Base-by-base conservation (phyloP, 2,797 vertebrate species). In the Diplodus puntazzo region DNA sequence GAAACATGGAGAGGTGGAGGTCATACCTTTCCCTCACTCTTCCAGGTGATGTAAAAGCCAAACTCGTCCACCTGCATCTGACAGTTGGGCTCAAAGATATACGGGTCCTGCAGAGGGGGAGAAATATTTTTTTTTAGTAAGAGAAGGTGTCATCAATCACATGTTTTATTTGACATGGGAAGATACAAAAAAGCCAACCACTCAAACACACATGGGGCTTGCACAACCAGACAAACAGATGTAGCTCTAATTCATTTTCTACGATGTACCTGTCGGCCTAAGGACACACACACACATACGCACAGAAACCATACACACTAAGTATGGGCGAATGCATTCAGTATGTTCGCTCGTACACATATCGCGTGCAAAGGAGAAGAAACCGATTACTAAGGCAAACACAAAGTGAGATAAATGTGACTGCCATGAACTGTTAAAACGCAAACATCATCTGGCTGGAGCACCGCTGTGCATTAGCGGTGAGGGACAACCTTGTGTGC, bases 31-130 rank as follows among this genome's bases (percentile, higher is more conserved):
- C 97, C 98, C 88, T 99, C 98, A 72, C 96, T 98, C 92, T 97
- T 99, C 98, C 98, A 99, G 25, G 96, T 97, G 82, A 99, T 95
- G 92, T 99, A 99, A 89, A 99, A 99, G 27, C 98, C 98, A 81
- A 95, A 98, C 90, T 99, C 97, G 45, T 99, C 98, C 84, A 99
- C 97, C 91, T 95, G 97, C 93, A 99, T 97, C 90, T 97, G 96
- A 91, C 97, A 98, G 91, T 96, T 97, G 78, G 98, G 96, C 92
- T 99, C 98, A 90, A 99, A 98, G 49, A 97, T 92, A 82, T 96
- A 98, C 1, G 98, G 97, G 87, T 99, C 98, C 98, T 99, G 89
- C 11, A 82, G 84, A 92, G 54, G 85, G 85, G 46, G 77, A 88
- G 68, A 45, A 59, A 5, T 18, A 18, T 43, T 30, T 11, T 27